Base-by-base conservation (phyloP, 2,797 vertebrate genomes). In the Esox lucius region DNA sequence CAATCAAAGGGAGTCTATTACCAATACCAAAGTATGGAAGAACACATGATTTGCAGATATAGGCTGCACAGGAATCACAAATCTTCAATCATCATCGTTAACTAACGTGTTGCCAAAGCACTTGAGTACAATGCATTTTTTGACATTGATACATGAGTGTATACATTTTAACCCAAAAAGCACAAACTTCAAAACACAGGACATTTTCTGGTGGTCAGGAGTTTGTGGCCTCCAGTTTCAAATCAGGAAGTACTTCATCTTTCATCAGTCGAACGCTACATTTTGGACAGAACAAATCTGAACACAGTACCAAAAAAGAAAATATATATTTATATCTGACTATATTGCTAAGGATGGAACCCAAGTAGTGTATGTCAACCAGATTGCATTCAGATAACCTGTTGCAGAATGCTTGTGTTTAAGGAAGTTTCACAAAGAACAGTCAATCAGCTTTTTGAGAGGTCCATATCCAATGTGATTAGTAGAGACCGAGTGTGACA, bases 271-370 rank as follows among this genome's bases (percentile, higher is more conserved):
- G 89, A 88, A 89, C 86, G 1, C 79, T 70, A 70, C 73, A 75
- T 70, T 75, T 81, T 85, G 74, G 72, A 87, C 70, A 82, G 77
- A 72, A 83, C 77, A 79, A 82, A 87, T 78, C 56, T 83, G 86
- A 89, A 90, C 87, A 93, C 89, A 81, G 79, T 92, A 92, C 88
- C 87, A 93, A 93, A 90, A 85, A 78, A 28, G n/a, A 61, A 81
- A 65, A 82, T 87, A 89, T 84, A 89, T 87, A 88, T 42, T 42
- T 42, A 42, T 42, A 42, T 42, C 39, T 42, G 39, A 42, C 1
- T 42, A 89, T 84, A 94, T 94, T 94, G 91, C 93, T 94, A 88
- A 74, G 87, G 86, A 89, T 84, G 83, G 84, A 91, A 88, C 83
- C 75, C 84, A 91, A 31, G 28, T 31, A n/a, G n/a, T 91, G 88